These are phyloP conservation scores for Urophycis tenuis DNA, from an alignment of 2,797 vertebrate species.

Conservation along the genomic window DNA sequence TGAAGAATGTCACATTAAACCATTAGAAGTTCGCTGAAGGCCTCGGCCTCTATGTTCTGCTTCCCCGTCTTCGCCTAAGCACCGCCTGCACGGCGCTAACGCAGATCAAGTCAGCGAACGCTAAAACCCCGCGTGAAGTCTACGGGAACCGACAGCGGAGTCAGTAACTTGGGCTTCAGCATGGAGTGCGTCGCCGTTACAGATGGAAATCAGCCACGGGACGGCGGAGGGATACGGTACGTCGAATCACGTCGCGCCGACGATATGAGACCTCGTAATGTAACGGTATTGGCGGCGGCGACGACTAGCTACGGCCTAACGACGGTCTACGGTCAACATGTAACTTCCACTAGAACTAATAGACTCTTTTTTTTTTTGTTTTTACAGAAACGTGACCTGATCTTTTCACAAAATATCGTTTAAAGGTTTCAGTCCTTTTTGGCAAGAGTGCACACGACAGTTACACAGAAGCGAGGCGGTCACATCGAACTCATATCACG, in stretches of 20 bases:
- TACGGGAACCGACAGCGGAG: neutral
- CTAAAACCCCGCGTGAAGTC: too few species aligned
- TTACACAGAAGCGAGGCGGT: slow-evolving; percentile 48
- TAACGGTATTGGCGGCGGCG: slow-evolving; percentile 43
- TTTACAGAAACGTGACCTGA: slow-evolving; percentile 43
- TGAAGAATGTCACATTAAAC: neutral
- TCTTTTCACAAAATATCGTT: slow-evolving; percentile 45
- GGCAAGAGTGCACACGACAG: slow-evolving; percentile 50
- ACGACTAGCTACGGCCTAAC: slow-evolving; percentile 34
- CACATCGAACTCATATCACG: slow-evolving; percentile 35
- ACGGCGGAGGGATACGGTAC: slow-evolving; percentile 8
- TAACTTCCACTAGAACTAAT: slow-evolving; percentile 45
- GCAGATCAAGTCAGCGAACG: neutral
- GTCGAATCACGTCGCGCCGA: slow-evolving; percentile 15
- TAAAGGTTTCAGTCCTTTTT: slow-evolving; percentile 41
- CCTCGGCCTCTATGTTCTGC: neutral
- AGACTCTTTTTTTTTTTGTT: slow-evolving; percentile 11
- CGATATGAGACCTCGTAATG: slow-evolving; percentile 9
- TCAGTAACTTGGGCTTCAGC: neutral
- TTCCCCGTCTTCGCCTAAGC: neutral
- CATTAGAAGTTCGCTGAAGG: neutral
- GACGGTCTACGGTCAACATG: slow-evolving; percentile 28
- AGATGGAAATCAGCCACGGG: too few species aligned
- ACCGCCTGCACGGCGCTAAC: neutral
- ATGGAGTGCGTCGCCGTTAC: too few species aligned